A percentile compares a stretch with the other conserved stretches of the same genome.
These are phyloP conservation scores for Neogobius melanostomus DNA, from an alignment of 2,113 vertebrate genomes.

Conservation along the genomic window DNA sequence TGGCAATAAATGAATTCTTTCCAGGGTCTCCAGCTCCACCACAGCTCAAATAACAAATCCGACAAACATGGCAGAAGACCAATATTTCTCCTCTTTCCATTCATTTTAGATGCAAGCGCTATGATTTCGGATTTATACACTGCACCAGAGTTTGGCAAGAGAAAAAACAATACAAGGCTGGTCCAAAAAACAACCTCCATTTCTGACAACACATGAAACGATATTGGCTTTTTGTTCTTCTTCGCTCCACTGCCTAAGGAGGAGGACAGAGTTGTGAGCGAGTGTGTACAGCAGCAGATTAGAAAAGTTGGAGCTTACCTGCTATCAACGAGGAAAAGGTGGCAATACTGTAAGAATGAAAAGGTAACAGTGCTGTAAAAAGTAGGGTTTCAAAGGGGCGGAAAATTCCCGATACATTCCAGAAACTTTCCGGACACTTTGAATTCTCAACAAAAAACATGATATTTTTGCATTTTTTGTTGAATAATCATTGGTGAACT, in stretches of 20 bases:
- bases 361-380: slow-evolving; percentile 14
- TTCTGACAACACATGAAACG: slow-evolving; percentile 78
- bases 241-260: slow-evolving; percentile 83
- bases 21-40: slow-evolving; percentile 44
- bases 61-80: slow-evolving; percentile 50
- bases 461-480: too few species aligned
- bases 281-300: slow-evolving; percentile 49
- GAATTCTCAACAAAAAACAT: too few species aligned
- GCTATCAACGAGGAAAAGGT: slow-evolving; percentile 30
- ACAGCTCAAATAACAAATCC: slow-evolving; percentile 58
- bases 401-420: too few species aligned
- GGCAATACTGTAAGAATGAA: slow-evolving; percentile 11
- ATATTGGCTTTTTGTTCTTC: slow-evolving; percentile 95
- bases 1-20: slow-evolving; percentile 53
- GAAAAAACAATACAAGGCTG: slow-evolving; percentile 30
- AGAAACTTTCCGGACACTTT: too few species aligned
- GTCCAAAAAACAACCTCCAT: slow-evolving; percentile 50
- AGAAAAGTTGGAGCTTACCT: slow-evolving; percentile 51
- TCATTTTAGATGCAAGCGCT: slow-evolving; percentile 44
- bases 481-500: too few species aligned
- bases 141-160: slow-evolving; percentile 43
- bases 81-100: slow-evolving; percentile 12
- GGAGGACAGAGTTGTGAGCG: slow-evolving; percentile 32
- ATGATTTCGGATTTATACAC: slow-evolving; percentile 56
- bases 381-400: too few species aligned